Evolutionary conservation across 2,888 invertebrate genomes (phyloP), one percentile per base, ranked within the genome.

Genomic region (Melinaea menophilus): DNA sequence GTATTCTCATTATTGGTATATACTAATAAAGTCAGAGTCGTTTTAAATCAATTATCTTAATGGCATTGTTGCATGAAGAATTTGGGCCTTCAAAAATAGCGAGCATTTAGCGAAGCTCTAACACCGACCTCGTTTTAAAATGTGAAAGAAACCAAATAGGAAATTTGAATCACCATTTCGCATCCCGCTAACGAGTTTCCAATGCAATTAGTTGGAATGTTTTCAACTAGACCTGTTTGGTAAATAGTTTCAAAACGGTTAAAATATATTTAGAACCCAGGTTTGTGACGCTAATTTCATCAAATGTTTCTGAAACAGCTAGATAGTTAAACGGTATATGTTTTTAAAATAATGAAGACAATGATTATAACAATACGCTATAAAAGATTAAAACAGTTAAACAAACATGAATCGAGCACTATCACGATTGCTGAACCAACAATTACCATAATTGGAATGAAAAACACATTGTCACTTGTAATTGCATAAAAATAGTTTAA

Each of bases 151-250:
- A 81, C 81, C 78, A 84, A 82, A 83, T 79, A 76, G 77, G 77
- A 77, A 77, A 78, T 70, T 81, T 80, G 85, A 84, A 84, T 86
- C 84, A 82, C 78, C 79, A 82, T 79, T 87, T 85, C 77, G 79
- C 80, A 73, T 68, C 67, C 65, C 71, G 78, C 80, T 88, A 87
- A 87, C 82, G 78, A 83, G 76, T 70, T 70, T 75, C 75, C 79
- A 75, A 80, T 73, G 79, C 79, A 82, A 84, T 83, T 83, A 83
- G 81, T 76, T 71, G 70, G 67, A 69, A 72, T 75, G 77, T 76
- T 76, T 77, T 68, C 69, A 66, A 67, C 68, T 66, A 63, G 68
- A 60, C 59, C 64, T 62, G 66, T 69, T 67, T 64, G 54, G 56
- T 56, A 60, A 69, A 70, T 64, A 65, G 63, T 68, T 71, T 63